These are phyloP conservation scores for Drosophila lowei DNA, from an alignment of 1,140 invertebrate species.

Conservation along the genomic window DNA sequence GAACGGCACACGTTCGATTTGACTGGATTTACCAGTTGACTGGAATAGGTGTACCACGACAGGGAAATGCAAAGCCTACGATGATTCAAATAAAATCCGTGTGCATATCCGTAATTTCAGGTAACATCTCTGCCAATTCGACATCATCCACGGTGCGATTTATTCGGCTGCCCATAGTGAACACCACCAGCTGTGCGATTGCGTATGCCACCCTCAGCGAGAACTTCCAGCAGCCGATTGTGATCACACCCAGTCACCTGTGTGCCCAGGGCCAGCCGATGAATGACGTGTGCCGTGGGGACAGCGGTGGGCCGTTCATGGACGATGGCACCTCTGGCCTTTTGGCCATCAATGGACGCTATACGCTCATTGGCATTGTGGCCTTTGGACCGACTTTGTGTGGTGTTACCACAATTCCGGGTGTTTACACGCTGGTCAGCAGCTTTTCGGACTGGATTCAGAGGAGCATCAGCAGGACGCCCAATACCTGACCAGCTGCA, in stretches of 20 bases:
- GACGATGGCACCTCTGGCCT: conserved; percentile 81
- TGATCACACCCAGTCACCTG: conserved; percentile 83
- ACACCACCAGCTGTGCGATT: conserved; percentile 71
- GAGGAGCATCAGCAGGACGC: conserved; percentile 26
- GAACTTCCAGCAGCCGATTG: conserved; percentile 82
- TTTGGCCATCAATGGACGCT: conserved; percentile 62
- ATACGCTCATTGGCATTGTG: conserved; percentile 87
- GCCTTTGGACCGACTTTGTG: conserved; percentile 87
- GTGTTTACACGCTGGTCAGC: conserved; percentile 85
- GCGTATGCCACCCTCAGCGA: conserved; percentile 78
- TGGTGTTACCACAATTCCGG: conserved; percentile 83
- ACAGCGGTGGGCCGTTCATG: conserved; percentile 88
- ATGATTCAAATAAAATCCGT: not conserved
- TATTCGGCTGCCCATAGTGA: conserved; percentile 83
- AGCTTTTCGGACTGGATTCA: conserved; percentile 85
- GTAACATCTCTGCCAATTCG: conserved; percentile 62
- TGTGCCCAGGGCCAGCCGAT: conserved; percentile 84
- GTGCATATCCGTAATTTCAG: conserved; percentile 9
- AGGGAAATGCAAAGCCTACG: conserved; percentile 7
- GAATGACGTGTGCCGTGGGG: conserved; percentile 83
- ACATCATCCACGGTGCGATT: conserved; percentile 40
- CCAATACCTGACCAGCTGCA: conserved; percentile 1
- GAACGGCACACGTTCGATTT: too few species aligned
- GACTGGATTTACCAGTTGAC: too few species aligned
- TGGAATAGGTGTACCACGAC: not conserved